Evolutionary conservation across 2,888 invertebrate genomes (phyloP), one percentile per base, ranked within the genome.

Genomic region (Chymomyza fuscimana): DNA sequence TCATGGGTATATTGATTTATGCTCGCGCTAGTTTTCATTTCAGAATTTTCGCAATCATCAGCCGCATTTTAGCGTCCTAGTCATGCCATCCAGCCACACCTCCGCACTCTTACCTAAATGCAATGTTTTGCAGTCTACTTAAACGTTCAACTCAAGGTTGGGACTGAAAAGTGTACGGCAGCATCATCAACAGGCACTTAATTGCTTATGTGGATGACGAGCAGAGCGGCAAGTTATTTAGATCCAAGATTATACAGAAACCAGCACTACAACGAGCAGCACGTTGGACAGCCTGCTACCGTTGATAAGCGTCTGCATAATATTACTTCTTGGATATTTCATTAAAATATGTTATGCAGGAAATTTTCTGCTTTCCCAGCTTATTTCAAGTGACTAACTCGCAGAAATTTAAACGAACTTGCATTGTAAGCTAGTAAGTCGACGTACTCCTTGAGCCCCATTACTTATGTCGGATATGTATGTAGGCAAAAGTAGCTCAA

Each of bases 1-100:
- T 56, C 64, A 66, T 68, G 63, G 67, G 46, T 72, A 29, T 86
- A 85, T 85, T 82, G 85, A 87, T 88, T 87, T 82, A 76, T 80
- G 79, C 63, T 85, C 69, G 70, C 70, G 64, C 71, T 63, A 74
- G 75, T 70, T 87, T 84, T 80, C 73, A 82, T 80, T 80, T 70
- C 69, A 81, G 29, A 12, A 32, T 52, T 36, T 76, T 67, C 74
- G 75, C 78, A 71, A 65, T 74, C 80, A 79, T 83, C 77, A 73
- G 70, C 67, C 72, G 66, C 69, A 74, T 69, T 60, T 74, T 69
- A 72, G 16, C 54, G 19, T n/a, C 54, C 54, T 7, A 54, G 9
- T 19, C 9, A 10, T 1, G 54, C 19, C 7, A 0, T 0, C 19
- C 12, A 46, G 12, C 12, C 40, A 46, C 12, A 12, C 40, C 40